phyloP scores from a whole-genome alignment of 2,888 invertebrate species.

The Trimorus sp. region DNA sequence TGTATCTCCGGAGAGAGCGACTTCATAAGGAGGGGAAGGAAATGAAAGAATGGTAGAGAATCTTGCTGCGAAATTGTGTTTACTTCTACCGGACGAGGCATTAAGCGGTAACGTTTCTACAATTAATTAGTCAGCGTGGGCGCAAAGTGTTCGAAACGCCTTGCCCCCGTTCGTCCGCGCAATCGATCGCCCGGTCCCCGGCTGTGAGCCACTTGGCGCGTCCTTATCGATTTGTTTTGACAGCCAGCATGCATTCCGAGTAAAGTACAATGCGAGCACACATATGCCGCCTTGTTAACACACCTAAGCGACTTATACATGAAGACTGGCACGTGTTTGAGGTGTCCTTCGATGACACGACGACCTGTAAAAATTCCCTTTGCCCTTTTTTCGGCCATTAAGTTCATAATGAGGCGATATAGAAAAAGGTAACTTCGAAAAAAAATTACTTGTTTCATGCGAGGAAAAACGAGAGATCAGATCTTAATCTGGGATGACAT shows the following conservation, averaged over 20 bases:
- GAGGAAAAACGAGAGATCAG: too few species aligned
- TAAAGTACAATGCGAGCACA: constrained; percentile 5
- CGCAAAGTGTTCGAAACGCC: background rate
- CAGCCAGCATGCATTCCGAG: constrained; percentile 31
- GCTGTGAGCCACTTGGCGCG: constrained; percentile 29
- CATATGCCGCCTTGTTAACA: background rate
- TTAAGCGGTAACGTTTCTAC: constrained; percentile 71
- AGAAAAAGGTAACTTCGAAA: too few species aligned
- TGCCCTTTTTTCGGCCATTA: too few species aligned
- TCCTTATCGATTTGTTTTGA: constrained; percentile 65
- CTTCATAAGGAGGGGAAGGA: constrained; percentile 48
- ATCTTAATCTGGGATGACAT: too few species aligned
- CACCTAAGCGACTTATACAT: background rate
- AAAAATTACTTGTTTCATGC: too few species aligned
- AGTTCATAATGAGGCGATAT: too few species aligned
- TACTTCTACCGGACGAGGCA: constrained; percentile 74
- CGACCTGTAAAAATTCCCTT: too few species aligned
- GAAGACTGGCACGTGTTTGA: background rate
- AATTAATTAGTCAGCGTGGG: constrained; percentile 4
- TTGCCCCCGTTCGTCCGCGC: background rate
- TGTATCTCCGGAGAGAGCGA: constrained; percentile 28
- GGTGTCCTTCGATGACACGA: too few species aligned
- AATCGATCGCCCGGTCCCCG: background rate
- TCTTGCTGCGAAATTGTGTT: constrained; percentile 79
- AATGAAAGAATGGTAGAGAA: constrained; percentile 77